Conservation (phyloP, 2,113 vertebrate genomes). For the Datnioides undecimradiatus region DNA sequence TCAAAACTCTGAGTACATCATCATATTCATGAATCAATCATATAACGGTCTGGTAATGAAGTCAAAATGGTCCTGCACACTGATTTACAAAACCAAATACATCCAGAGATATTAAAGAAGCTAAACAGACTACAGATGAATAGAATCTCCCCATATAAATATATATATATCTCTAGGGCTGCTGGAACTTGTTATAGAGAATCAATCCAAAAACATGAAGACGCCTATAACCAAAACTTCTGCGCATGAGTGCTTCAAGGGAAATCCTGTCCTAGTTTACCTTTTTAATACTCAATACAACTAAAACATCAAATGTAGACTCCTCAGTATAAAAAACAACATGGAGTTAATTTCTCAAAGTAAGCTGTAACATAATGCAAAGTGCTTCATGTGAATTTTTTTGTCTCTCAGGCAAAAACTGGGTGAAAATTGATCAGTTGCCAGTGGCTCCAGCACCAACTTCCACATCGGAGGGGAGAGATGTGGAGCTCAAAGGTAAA, state of each 20-base stretch:
- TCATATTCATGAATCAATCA: background rate
- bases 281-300: background rate
- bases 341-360: background rate
- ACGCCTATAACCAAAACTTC: background rate
- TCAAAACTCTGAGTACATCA: too few relatives aligned
- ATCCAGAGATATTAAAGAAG: background rate
- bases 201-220: background rate
- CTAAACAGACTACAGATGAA: too few relatives aligned
- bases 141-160: too few relatives aligned
- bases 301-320: background rate
- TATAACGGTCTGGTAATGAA: background rate
- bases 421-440: constrained; percentile 72
- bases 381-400: background rate
- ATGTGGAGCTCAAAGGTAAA: constrained; percentile 81
- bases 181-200: too few relatives aligned
- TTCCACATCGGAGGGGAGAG: constrained; percentile 69
- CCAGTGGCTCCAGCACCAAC: constrained; percentile 71
- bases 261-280: background rate
- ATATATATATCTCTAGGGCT: too few relatives aligned
- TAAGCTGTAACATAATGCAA: too few relatives aligned
- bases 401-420: constrained; percentile 78
- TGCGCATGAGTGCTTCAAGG: background rate
- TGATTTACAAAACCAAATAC: background rate
- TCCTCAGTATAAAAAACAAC: background rate
- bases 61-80: background rate